phyloP scores from a whole-genome alignment of 2,888 invertebrate species.

The Caenorhabditis angaria region DNA sequence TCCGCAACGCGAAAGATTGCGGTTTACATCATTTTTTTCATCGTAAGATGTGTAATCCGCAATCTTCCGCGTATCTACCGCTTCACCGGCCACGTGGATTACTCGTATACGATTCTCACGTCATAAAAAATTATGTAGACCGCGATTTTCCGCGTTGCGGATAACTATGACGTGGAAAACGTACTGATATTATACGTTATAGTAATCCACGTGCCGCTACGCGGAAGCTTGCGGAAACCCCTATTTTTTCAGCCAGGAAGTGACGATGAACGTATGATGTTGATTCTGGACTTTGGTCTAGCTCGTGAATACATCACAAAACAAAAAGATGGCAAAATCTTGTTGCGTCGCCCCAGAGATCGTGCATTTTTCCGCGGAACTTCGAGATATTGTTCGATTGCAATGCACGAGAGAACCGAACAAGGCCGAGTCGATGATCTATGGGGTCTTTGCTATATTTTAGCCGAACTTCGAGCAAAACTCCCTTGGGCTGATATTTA shows the following conservation, averaged over 20 bases:
- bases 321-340: slow-evolving; percentile 8
- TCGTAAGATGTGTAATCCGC: too few species aligned
- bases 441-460: slow-evolving; percentile 55
- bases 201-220: too few species aligned
- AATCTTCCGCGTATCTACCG: too few species aligned
- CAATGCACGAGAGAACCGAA: slow-evolving; percentile 46
- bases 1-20: too few species aligned
- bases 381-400: slow-evolving; percentile 51
- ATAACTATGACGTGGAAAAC: too few species aligned
- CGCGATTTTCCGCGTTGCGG: too few species aligned
- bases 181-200: too few species aligned
- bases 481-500: slow-evolving; percentile 49
- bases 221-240: neutral
- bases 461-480: slow-evolving; percentile 53
- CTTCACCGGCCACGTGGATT: too few species aligned
- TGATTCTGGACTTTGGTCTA: slow-evolving; percentile 58
- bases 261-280: slow-evolving; percentile 41
- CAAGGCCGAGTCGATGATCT: slow-evolving; percentile 57
- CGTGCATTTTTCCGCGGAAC: slow-evolving; percentile 43
- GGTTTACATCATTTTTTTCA: too few species aligned
- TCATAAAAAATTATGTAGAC: too few species aligned
- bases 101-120: too few species aligned
- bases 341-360: slow-evolving; percentile 36
- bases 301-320: slow-evolving; percentile 43
- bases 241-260: slow-evolving; percentile 24